Base-by-base conservation (phyloP, 2,113 vertebrate species). In the Halichoerus grypus region DNA sequence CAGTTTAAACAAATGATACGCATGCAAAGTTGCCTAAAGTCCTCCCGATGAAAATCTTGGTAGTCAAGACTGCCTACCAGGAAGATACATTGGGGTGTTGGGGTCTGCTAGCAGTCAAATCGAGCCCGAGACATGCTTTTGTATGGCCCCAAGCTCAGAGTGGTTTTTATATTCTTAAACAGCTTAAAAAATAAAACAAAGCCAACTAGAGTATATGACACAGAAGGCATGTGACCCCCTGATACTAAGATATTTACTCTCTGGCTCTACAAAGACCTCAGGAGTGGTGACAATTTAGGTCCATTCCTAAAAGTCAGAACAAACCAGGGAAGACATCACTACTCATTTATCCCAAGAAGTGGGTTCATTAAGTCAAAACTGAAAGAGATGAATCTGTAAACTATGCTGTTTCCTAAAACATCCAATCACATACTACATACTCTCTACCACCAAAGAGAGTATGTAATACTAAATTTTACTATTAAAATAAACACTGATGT, bases 401-500 rank as follows among this genome's bases (percentile, higher is more conserved):
- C 55, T 9, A 49, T 14, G 26, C 31, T 72, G 1, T 46, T 39
- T 65, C 22, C 49, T 9, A 24, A 79, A 42, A 65, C 13, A 59
- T 12, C 13, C 24, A 33, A 39, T 71, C 51, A 49, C 2, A 19
- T 14, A 28, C 24, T n/a, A n/a, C 7, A 36, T 59, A 9, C 55
- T 93, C 21, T 82, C 53, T 26, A 49, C 21, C 46, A 57, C 49
- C 26, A 72, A 1, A 69, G 18, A 65, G 74, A 91, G 26, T 57
- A 16, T 11, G 8, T 3, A 81, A 7, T 3, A 51, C 36, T 83
- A 46, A 55, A 24, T 88, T 94, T 72, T 11, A 72, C 59, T 85
- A 67, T 53, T 39, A 79, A 96, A 89, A 88, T 82, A 94, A 94
- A 79, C 42, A 76, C 21, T 42, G n/a, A 72, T 31, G 9, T 39